Percentiles rank a stretch among this genome's conserved stretches.
Conservation (phyloP, 1,140 invertebrate genomes). For the Scaptomyza hsui region DNA sequence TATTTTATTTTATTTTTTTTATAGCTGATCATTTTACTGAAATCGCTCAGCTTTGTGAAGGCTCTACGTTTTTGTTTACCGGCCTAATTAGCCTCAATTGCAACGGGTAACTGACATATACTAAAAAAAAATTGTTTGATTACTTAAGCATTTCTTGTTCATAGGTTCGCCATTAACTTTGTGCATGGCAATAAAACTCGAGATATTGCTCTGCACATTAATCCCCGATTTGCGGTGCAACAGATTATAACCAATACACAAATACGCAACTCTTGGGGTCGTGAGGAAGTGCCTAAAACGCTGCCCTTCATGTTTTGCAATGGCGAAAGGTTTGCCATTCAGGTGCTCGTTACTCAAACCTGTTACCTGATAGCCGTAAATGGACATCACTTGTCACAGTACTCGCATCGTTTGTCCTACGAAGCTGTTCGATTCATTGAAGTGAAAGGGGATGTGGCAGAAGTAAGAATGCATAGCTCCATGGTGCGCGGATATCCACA, state of each 20-base stretch:
- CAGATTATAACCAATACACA: conserved; percentile 90
- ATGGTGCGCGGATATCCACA: conserved; percentile 85
- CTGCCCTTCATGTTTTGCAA: conserved; percentile 79
- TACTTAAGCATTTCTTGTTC: not conserved
- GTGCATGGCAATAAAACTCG: conserved; percentile 83
- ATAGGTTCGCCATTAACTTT: conserved; percentile 88
- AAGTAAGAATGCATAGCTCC: conserved; percentile 83
- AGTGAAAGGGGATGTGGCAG: conserved; percentile 86
- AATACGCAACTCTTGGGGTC: conserved; percentile 87
- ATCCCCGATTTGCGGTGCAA: conserved; percentile 88
- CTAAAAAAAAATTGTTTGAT: too few relatives aligned
- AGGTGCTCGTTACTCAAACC: conserved; percentile 83
- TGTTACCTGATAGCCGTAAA: conserved; percentile 88
- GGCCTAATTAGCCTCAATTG: conserved; percentile 60
- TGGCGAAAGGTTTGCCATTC: conserved; percentile 83
- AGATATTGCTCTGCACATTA: conserved; percentile 92
- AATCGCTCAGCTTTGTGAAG: conserved; percentile 59
- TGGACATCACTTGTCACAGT: conserved; percentile 89
- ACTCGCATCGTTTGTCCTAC: conserved; percentile 86
- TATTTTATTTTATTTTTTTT: not conserved
- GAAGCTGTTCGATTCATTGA: conserved; percentile 85
- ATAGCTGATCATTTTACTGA: conserved; percentile 11
- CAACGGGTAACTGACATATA: conserved; percentile 55
- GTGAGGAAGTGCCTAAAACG: conserved; percentile 88
- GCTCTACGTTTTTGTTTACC: conserved; percentile 69